phyloP scores from a whole-genome alignment of 2,888 invertebrate species.

The Ectobius pallidus region DNA sequence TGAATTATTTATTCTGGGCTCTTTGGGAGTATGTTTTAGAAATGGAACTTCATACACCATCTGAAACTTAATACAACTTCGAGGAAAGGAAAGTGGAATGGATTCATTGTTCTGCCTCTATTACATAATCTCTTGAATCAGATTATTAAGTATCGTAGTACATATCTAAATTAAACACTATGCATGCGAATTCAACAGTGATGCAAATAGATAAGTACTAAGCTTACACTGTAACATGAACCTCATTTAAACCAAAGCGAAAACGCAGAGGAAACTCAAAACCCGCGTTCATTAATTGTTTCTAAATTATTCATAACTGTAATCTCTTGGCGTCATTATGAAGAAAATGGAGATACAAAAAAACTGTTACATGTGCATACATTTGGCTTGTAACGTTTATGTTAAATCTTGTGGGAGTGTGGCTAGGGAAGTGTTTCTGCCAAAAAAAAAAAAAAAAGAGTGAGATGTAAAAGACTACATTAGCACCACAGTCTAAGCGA shows the following conservation, averaged over 20 bases:
- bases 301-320: constrained; percentile 37
- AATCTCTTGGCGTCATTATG: constrained; percentile 12
- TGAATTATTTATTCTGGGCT: no score
- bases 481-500: neutral
- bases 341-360: neutral
- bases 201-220: neutral
- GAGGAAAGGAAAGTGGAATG: no score
- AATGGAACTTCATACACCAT: no score
- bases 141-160: no score
- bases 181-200: no score
- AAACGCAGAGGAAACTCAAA: constrained; percentile 19
- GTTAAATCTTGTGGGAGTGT: neutral
- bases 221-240: neutral
- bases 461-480: constrained; percentile 16
- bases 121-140: no score
- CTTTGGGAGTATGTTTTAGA: no score
- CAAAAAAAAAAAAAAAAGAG: neutral
- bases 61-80: no score
- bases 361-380: neutral
- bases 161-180: no score
- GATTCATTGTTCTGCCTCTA: no score
- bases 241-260: neutral
- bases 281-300: constrained; percentile 36
- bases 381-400: neutral
- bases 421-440: no score